Percentiles rank a stretch among this genome's conserved stretches.
These are phyloP conservation scores for Timema podura DNA, from an alignment of 2,888 invertebrate genomes.

Conservation along the genomic window DNA sequence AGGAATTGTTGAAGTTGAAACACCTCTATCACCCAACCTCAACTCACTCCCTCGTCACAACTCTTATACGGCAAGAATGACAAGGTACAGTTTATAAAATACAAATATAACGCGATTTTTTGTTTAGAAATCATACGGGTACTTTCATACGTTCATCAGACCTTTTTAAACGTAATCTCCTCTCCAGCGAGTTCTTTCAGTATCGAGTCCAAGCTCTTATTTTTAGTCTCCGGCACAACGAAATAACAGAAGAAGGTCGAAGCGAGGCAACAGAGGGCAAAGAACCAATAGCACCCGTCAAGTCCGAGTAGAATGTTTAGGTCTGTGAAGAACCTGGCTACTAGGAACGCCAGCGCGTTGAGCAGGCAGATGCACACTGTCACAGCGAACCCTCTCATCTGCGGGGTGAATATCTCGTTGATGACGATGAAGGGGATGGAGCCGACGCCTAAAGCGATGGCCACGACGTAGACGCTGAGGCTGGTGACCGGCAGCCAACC, in stretches of 20 bases:
- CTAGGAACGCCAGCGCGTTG: constrained; percentile 43
- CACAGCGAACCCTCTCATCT: constrained; percentile 22
- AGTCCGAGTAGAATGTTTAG: constrained; percentile 43
- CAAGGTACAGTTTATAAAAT: no score
- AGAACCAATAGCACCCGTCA: constrained; percentile 45
- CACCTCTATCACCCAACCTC: no score
- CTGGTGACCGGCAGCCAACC: constrained; percentile 26
- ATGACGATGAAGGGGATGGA: constrained; percentile 24
- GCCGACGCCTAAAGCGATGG: constrained; percentile 26
- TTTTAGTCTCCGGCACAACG: constrained; percentile 48
- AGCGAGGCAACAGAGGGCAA: constrained; percentile 42
- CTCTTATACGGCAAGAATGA: no score
- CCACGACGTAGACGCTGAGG: constrained; percentile 21
- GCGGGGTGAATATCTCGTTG: constrained; percentile 27
- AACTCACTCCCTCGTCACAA: no score
- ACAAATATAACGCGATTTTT: no score
- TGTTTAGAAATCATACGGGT: no score
- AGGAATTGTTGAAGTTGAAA: no score
- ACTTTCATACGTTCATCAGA: no score
- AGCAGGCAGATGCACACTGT: constrained; percentile 30
- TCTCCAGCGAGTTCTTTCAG: constrained; percentile 37
- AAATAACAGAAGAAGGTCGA: constrained; percentile 41
- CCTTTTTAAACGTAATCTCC: background rate
- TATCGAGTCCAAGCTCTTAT: constrained; percentile 45
- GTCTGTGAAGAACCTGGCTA: constrained; percentile 45